These are phyloP conservation scores for Phymanthus crucifer DNA, from an alignment of 92 coral and sea anemone genomes.

Conservation along the genomic window DNA sequence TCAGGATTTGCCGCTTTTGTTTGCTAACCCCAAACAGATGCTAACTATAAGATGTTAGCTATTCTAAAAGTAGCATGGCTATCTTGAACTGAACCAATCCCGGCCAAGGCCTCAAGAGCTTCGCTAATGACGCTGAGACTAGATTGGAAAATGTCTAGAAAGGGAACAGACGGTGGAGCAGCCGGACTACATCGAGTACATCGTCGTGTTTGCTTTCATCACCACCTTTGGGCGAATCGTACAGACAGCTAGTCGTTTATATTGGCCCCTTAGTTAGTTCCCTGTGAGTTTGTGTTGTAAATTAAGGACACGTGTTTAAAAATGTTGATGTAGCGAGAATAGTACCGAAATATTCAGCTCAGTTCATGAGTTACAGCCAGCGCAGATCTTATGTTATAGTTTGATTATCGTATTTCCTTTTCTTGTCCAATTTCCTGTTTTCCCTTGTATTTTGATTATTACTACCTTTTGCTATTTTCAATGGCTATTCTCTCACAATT, in stretches of 20 bases:
- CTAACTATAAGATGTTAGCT: conserved; percentile 12
- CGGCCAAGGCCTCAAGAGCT: neutral
- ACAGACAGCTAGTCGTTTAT: neutral
- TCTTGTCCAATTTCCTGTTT: conserved; percentile 15
- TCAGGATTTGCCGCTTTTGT: conserved; percentile 24
- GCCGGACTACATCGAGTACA: neutral
- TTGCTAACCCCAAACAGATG: conserved; percentile 24
- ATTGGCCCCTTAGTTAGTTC: conserved; percentile 5
- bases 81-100: neutral
- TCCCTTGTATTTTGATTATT: conserved; percentile 7
- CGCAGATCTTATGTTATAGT: conserved; percentile 1
- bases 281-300: conserved; percentile 1
- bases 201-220: conserved; percentile 1
- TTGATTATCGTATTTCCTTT: neutral
- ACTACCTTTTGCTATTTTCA: neutral
- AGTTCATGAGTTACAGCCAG: neutral
- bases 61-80: neutral
- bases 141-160: neutral
- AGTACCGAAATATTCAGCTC: neutral
- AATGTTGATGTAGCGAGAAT: conserved; percentile 17
- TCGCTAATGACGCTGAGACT: neutral
- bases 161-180: neutral
- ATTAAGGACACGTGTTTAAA: conserved; percentile 19
- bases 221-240: neutral
- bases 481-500: conserved; percentile 17